Conservation (phyloP, 2,888 invertebrate genomes). For the Caenorhabditis panamensis region DNA sequence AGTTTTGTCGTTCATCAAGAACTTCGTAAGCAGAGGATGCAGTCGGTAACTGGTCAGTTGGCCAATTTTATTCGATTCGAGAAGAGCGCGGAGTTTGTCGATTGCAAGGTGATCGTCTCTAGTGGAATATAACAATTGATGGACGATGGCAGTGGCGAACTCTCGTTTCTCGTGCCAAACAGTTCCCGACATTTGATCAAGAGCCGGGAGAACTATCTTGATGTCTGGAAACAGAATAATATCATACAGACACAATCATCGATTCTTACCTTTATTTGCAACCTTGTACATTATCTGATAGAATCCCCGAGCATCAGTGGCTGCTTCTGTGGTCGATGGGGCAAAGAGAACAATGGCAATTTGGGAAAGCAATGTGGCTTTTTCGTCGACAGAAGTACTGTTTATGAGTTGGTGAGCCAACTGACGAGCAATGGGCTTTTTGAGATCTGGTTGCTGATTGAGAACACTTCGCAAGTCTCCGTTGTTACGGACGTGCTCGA, state of each 20-base stretch:
- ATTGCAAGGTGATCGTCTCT: conserved; percentile 47
- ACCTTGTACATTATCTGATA: conserved; percentile 48
- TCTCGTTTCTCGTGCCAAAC: conserved; percentile 43
- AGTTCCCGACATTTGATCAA: conserved; percentile 31
- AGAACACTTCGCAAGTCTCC: conserved; percentile 37
- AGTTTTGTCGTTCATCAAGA: conserved; percentile 14
- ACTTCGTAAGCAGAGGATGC: conserved; percentile 22
- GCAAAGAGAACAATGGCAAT: conserved; percentile 53
- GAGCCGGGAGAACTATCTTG: conserved; percentile 45
- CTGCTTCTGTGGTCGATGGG: conserved; percentile 25
- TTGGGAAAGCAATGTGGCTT: conserved; percentile 34
- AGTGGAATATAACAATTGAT: conserved; percentile 33
- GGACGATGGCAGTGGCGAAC: conserved; percentile 51
- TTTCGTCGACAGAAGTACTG: conserved; percentile 10
- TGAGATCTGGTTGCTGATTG: conserved; percentile 34
- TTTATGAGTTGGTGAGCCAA: conserved; percentile 34
- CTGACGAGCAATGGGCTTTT: conserved; percentile 35
- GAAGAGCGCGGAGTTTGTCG: conserved; percentile 37
- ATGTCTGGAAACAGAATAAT: conserved; percentile 35
- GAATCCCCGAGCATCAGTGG: not conserved
- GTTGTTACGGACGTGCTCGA: conserved; percentile 42
- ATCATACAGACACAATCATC: not conserved
- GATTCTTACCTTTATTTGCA: conserved; percentile 34
- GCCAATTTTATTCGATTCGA: conserved; percentile 48
- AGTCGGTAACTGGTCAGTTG: conserved; percentile 28